Conservation (phyloP, 2,888 invertebrate species). For the Amitus sp. region DNA sequence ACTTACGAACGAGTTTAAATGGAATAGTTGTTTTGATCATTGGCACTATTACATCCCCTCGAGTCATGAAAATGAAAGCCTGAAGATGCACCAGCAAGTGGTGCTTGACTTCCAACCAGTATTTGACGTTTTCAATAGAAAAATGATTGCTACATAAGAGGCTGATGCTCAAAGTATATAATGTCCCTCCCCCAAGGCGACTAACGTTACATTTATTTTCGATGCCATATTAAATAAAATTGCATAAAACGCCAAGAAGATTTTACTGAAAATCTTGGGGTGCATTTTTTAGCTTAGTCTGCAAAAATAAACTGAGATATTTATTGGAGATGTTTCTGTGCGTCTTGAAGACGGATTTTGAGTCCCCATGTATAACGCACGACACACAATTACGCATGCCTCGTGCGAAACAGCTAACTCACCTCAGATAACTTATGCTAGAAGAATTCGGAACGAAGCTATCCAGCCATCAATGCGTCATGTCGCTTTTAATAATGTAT, state of each 20-base stretch:
- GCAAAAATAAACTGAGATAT: slow-evolving; percentile 2
- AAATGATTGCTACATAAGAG: no score
- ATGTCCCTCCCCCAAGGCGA: no score
- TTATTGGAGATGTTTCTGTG: slow-evolving; percentile 6
- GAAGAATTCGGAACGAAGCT: slow-evolving; percentile 48
- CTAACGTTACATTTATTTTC: no score
- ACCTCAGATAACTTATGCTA: slow-evolving; percentile 32
- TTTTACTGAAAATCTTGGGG: no score
- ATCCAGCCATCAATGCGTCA: slow-evolving; percentile 49
- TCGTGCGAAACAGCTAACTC: slow-evolving; percentile 40
- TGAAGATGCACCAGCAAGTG: no score
- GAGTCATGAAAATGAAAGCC: slow-evolving; percentile 2
- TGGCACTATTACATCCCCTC: slow-evolving; percentile 9
- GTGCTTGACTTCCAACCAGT: no score
- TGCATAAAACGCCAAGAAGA: no score
- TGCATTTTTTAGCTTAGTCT: no score
- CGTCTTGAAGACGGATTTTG: slow-evolving; percentile 20
- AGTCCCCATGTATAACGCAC: slow-evolving; percentile 22
- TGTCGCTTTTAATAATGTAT: slow-evolving; percentile 53
- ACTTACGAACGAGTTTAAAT: slow-evolving; percentile 21
- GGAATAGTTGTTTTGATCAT: slow-evolving; percentile 24
- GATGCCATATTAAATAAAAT: no score
- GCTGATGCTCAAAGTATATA: no score
- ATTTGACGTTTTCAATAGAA: no score
- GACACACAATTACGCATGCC: slow-evolving; percentile 50